Conservation (phyloP, 2,113 vertebrate species). For the Gambusia holbrooki region DNA sequence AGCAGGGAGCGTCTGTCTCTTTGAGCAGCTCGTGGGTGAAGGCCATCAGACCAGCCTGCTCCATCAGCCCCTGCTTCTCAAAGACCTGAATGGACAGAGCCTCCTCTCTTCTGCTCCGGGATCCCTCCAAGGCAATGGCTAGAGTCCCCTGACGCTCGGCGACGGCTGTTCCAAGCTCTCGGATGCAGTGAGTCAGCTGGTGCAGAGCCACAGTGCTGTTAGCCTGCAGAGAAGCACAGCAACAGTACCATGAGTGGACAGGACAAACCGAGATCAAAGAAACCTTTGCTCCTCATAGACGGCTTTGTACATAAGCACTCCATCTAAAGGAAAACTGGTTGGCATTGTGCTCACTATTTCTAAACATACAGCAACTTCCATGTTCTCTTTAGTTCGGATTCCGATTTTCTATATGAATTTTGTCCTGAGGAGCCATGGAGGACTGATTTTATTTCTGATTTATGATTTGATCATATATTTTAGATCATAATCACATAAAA, state of each 20-base stretch:
- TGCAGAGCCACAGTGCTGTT: conserved; percentile 88
- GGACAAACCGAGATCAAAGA: not conserved
- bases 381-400: no score
- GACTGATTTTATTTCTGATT: not conserved
- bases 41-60: conserved; percentile 89
- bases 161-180: conserved; percentile 84
- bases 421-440: not conserved
- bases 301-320: not conserved
- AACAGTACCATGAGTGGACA: not conserved
- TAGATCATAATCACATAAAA: not conserved
- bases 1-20: conserved; percentile 92
- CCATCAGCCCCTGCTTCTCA: conserved; percentile 89
- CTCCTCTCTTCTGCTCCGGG: conserved; percentile 81
- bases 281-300: not conserved
- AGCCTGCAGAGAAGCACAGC: conserved; percentile 72
- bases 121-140: conserved; percentile 86
- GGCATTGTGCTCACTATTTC: not conserved
- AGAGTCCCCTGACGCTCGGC: conserved; percentile 86
- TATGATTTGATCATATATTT: not conserved
- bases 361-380: not conserved
- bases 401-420: not conserved
- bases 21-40: conserved; percentile 96
- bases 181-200: conserved; percentile 86
- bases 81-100: conserved; percentile 85
- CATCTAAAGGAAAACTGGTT: not conserved